Evolutionary conservation across 2,113 vertebrate genomes (phyloP), one percentile per base, ranked within the genome.

Genomic region (Aix galericulata): DNA sequence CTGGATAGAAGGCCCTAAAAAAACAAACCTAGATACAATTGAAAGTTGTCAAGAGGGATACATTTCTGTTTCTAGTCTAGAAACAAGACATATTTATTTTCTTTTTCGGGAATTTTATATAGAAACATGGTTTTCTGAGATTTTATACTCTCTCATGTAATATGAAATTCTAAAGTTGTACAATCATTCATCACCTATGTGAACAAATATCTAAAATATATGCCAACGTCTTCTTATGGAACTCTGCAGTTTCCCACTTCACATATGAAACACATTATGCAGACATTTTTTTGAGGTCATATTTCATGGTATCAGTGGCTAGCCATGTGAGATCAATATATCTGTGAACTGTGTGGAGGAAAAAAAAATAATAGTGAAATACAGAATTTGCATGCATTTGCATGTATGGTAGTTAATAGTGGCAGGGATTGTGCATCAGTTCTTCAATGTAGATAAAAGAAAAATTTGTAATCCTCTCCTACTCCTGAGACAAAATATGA

Each of bases 31-130:
- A 84, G 31, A 36, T 22, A 40, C 12, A 81, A 40, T 2, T 58
- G 21, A 20, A 79, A 64, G 8, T 1, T 52, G 7, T 8, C 17
- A 25, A 46, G 20, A 75, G 4, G 3, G 67, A 48, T 66, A 2
- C 6, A 34, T 58, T 72, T 55, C 29, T 53, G 3, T 55, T 84
- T 79, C 23, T 58, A 7, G 2, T 56, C 11, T 58, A 66, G 36
- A 73, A 89, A 1, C 4, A 6, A 22, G 1, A 13, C 69, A 2
- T 27, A 5, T 4, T 17, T 32, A 0, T 2, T 29, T 31, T n/a
- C 0, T 17, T 21, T 72, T 56, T 59, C 13, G 81, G 8, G 0
- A 59, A 32, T 80, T 77, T 86, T 68, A 17, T 68, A 52, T 1
- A 36, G 22, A 60, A 42, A 67, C 56, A n/a, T 59, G 6, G 2